Percentiles rank a stretch among this genome's conserved stretches.
Conservation (phyloP, 2,888 invertebrate species). For the Conchocele bisecta region DNA sequence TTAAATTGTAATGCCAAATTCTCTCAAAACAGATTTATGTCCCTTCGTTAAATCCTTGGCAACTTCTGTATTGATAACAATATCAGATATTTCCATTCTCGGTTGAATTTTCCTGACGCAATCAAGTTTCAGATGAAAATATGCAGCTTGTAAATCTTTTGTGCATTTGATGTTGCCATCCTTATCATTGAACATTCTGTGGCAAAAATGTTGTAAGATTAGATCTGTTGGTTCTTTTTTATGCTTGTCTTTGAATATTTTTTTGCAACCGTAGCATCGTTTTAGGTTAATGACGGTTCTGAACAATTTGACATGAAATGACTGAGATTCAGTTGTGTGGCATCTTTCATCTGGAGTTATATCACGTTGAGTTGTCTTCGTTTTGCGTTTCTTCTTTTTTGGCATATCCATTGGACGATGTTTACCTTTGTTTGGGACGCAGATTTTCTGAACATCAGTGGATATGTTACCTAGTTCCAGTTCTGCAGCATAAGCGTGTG, state of each 20-base stretch:
- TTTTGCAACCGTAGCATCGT: not conserved
- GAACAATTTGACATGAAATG: not conserved
- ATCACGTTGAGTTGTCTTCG: no score
- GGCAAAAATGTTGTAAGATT: not conserved
- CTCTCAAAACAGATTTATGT: not conserved
- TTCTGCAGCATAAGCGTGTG: not conserved
- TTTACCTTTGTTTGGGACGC: constrained; percentile 1
- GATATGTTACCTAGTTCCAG: not conserved
- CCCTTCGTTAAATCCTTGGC: not conserved
- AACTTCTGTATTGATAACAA: not conserved
- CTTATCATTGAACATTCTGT: not conserved
- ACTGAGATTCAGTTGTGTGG: not conserved
- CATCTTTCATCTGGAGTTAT: no score
- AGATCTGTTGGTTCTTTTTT: not conserved
- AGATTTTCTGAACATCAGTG: not conserved
- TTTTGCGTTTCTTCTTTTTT: not conserved
- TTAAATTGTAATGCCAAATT: not conserved
- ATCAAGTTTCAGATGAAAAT: not conserved
- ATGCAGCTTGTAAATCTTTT: not conserved
- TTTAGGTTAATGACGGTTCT: not conserved
- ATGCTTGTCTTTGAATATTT: not conserved
- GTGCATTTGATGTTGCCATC: not conserved
- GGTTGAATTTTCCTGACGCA: not conserved
- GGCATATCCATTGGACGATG: not conserved
- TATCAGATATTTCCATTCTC: not conserved